Conservation (phyloP, 2,113 vertebrate genomes). For the Guaruba guarouba region DNA sequence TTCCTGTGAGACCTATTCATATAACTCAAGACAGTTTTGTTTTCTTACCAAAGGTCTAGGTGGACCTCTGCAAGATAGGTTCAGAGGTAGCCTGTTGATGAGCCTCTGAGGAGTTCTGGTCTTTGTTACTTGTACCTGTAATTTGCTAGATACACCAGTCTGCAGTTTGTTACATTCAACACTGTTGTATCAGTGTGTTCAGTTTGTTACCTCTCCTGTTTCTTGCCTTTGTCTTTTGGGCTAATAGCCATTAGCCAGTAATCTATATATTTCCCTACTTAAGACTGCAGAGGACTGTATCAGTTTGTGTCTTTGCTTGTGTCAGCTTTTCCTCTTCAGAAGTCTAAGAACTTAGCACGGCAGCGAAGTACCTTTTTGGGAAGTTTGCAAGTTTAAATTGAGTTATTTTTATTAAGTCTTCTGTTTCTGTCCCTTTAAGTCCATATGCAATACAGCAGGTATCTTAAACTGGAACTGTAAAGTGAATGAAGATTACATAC, state of each 20-base stretch:
- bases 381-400: background rate
- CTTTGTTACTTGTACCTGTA: background rate
- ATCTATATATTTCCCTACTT: background rate
- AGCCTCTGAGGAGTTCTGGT: background rate
- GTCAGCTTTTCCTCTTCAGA: background rate
- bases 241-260: background rate
- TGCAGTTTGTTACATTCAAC: background rate
- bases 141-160: background rate
- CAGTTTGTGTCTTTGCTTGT: background rate
- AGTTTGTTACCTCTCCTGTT: background rate
- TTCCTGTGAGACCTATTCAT: background rate
- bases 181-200: background rate
- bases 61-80: background rate
- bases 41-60: background rate
- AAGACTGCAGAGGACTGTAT: background rate
- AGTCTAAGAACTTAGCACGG: background rate
- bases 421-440: background rate
- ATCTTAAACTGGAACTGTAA: background rate
- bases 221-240: background rate
- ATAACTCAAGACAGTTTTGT: background rate
- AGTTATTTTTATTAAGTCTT: background rate
- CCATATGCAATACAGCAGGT: background rate
- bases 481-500: background rate
- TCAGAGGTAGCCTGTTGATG: background rate
- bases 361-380: background rate